These are phyloP conservation scores for Smutsia temminckii DNA, from an alignment of 2,797 vertebrate genomes.

Conservation along the genomic window DNA sequence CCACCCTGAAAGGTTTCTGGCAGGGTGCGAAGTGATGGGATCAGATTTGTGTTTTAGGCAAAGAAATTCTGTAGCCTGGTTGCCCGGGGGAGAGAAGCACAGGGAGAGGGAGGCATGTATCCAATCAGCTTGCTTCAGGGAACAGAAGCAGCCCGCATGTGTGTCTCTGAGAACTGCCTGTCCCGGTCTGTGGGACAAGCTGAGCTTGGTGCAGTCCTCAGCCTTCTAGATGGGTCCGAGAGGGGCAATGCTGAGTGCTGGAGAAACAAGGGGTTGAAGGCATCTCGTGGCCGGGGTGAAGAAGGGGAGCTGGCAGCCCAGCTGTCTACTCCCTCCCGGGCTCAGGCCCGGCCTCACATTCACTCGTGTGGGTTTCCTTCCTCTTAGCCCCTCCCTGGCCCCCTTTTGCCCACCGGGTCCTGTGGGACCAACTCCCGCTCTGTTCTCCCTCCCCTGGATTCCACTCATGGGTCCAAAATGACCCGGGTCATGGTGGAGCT, in stretches of 20 bases:
- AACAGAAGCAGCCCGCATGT: background rate
- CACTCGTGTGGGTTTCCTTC: background rate
- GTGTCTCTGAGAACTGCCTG: background rate
- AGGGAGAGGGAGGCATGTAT: background rate
- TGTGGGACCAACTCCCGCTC: background rate
- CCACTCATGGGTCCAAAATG: background rate
- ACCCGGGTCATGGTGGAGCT: accelerated
- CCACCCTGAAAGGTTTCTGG: background rate
- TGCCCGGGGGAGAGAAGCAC: background rate
- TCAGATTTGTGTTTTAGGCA: background rate
- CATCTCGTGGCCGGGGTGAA: background rate
- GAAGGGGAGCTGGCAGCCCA: background rate
- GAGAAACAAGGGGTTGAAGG: background rate
- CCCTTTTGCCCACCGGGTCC: background rate
- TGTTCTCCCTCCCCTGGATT: background rate
- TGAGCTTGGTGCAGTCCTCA: background rate
- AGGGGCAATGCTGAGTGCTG: background rate
- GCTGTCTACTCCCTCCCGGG: background rate
- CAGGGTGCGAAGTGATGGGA: background rate
- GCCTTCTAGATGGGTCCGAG: too few species aligned
- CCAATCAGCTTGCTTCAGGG: background rate
- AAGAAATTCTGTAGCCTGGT: background rate
- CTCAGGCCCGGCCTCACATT: background rate
- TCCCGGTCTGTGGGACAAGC: too few species aligned
- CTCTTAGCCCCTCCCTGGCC: background rate